phyloP scores from a whole-genome alignment of 2,797 vertebrate species.

The Telmatherina bonti region DNA sequence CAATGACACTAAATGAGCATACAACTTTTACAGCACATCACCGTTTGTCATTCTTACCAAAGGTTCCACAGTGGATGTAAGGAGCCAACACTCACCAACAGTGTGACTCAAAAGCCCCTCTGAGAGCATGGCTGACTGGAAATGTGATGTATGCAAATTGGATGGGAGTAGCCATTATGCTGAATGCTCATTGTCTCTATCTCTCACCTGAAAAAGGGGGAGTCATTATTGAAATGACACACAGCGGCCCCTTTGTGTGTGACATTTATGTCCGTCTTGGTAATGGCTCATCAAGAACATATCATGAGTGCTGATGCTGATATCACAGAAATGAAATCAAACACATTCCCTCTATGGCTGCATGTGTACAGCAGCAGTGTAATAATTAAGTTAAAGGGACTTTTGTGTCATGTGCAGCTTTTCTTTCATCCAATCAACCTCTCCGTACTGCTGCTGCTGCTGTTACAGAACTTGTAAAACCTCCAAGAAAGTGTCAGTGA shows the following conservation, averaged over 20 bases:
- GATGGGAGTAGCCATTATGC: constrained; percentile 21
- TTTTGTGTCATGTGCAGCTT: constrained; percentile 30
- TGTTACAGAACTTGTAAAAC: constrained; percentile 5
- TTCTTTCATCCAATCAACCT: neutral
- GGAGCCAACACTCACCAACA: constrained; percentile 4
- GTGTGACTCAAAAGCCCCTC: constrained; percentile 25
- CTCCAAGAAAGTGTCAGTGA: neutral
- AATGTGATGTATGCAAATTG: constrained; percentile 44
- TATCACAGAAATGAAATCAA: constrained; percentile 34
- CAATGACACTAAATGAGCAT: constrained; percentile 21
- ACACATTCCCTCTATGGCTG: constrained; percentile 9
- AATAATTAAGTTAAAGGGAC: constrained; percentile 44
- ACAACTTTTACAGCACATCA: constrained; percentile 27
- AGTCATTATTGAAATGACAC: constrained; percentile 30
- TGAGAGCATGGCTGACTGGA: neutral
- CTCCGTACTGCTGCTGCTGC: constrained; percentile 6
- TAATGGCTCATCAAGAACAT: constrained; percentile 43
- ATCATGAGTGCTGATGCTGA: constrained; percentile 33
- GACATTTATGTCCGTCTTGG: constrained; percentile 28
- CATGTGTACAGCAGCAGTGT: constrained; percentile 26
- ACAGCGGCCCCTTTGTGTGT: constrained; percentile 10
- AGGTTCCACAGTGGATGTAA: constrained; percentile 23
- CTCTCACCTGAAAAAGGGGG: constrained; percentile 45
- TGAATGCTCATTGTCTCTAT: constrained; percentile 9
- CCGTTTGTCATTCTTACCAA: constrained; percentile 40